A percentile compares a stretch with the other conserved stretches of the same genome.
These are phyloP conservation scores for Eurosta solidaginis DNA, from an alignment of 1,140 invertebrate species.

Conservation along the genomic window DNA sequence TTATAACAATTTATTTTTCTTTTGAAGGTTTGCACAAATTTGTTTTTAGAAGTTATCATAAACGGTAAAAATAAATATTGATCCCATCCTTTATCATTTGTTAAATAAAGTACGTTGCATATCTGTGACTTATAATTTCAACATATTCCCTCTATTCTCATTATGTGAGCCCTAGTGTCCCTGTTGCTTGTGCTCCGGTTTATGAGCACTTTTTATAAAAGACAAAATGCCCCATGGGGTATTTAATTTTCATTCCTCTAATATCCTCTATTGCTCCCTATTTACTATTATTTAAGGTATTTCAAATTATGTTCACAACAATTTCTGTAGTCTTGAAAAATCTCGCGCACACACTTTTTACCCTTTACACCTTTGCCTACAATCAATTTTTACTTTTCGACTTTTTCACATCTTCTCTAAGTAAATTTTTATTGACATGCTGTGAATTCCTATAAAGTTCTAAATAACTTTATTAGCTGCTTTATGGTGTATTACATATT, in stretches of 20 bases:
- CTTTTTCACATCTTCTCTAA: not conserved
- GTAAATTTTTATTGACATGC: conserved; percentile 7
- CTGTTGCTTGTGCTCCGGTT: no score
- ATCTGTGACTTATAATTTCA: no score
- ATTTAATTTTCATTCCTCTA: conserved; percentile 15
- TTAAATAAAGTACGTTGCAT: no score
- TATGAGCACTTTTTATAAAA: not conserved
- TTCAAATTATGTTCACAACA: conserved; percentile 4
- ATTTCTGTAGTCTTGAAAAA: not conserved
- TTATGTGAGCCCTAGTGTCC: no score
- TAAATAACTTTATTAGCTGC: conserved; percentile 22
- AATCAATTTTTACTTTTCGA: not conserved
- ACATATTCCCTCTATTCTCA: not conserved
- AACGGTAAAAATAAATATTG: no score
- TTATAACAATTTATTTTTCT: no score
- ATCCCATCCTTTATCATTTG: no score
- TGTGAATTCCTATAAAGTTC: conserved; percentile 11
- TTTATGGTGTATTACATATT: not conserved
- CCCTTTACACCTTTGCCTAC: not conserved
- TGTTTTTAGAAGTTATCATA: no score
- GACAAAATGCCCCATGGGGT: conserved; percentile 7
- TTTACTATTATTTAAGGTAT: not conserved
- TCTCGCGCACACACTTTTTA: not conserved
- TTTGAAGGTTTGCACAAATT: no score
- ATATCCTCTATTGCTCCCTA: not conserved